These are phyloP conservation scores for Drosophila paracracens DNA, from an alignment of 2,888 invertebrate species.

Conservation along the genomic window DNA sequence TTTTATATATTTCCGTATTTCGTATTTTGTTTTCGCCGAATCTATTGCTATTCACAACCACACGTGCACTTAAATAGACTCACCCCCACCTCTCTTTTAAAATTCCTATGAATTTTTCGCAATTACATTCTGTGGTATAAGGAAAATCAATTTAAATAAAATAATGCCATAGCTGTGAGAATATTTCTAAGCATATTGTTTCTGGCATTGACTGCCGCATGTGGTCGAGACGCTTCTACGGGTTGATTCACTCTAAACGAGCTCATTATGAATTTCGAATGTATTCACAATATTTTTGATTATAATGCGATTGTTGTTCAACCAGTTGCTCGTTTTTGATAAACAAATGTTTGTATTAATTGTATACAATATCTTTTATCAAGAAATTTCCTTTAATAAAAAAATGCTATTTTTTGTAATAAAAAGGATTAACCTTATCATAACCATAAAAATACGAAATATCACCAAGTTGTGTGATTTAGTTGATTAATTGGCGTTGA, in stretches of 20 bases:
- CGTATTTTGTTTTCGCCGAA: slow-evolving; percentile 21
- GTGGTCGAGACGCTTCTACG: not conserved
- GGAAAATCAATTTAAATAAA: not conserved
- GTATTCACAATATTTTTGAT: slow-evolving; percentile 3
- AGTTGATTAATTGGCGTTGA: slow-evolving; percentile 10
- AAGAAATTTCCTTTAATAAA: not conserved
- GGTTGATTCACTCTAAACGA: slow-evolving; percentile 16
- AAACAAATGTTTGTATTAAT: not conserved
- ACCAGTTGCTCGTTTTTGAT: slow-evolving; percentile 1
- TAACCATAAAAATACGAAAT: not conserved
- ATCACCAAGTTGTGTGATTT: not conserved
- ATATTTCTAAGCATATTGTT: slow-evolving; percentile 10
- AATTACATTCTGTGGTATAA: not conserved
- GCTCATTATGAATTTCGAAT: not conserved
- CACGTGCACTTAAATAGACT: not conserved
- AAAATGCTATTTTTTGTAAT: not conserved
- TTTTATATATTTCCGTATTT: slow-evolving; percentile 40
- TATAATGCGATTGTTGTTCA: slow-evolving; percentile 1
- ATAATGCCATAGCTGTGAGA: not conserved
- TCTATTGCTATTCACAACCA: slow-evolving; percentile 13
- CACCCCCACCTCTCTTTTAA: slow-evolving; percentile 20
- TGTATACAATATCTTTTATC: not conserved
- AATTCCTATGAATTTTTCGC: slow-evolving; percentile 12
- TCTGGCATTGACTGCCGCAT: slow-evolving; percentile 2
- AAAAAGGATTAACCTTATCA: not conserved